Evolutionary conservation across 2,113 vertebrate genomes (phyloP), one percentile per base, ranked within the genome.

Genomic region (Heterochromis multidens): DNA sequence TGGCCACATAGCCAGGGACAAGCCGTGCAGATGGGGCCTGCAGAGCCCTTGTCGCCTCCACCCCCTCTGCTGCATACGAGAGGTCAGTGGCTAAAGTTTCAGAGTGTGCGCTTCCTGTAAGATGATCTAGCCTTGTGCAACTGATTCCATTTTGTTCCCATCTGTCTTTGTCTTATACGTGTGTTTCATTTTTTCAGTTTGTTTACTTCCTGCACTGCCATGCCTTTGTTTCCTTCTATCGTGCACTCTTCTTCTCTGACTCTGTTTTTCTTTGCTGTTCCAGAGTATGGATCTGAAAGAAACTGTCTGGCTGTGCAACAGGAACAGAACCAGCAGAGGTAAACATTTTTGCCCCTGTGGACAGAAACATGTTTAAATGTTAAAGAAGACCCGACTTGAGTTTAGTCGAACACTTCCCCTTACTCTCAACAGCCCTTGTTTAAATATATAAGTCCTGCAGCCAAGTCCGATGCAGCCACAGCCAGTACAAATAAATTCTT

Each of bases 21-120:
- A 83, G 93, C 79, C 91, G 78, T 90, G 79, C 94, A 95, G 95
- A 95, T 95, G 94, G 94, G 92, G 83, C 88, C 90, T 31, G 77
- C 85, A 3, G 88, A 81, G 60, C 80, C 88, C 84, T 54, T n/a
- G 82, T 65, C 61, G 12, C 87, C 85, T 40, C 74, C 74, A 7
- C 89, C 81, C 86, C 82, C 54, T 63, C 81, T 25, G 81, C 85
- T 49, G 63, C 54, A 57, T 49, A 57, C 14, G 7, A 94, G 89
- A 92, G 94, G 93, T 95, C 95, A 95, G 87, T 59, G 63, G 89
- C 91, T 91, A 88, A 87, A 92, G 92, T 92, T 92, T 91, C 86
- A 85, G 85, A 90, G 88, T 40, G 65, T 88, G 89, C 76, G 77
- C 87, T 91, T 94, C 93, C 93, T 94, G 93, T 89, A 93, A 94